Base-by-base conservation (phyloP, 2,113 vertebrate species). In the Syngnathus scovelli region DNA sequence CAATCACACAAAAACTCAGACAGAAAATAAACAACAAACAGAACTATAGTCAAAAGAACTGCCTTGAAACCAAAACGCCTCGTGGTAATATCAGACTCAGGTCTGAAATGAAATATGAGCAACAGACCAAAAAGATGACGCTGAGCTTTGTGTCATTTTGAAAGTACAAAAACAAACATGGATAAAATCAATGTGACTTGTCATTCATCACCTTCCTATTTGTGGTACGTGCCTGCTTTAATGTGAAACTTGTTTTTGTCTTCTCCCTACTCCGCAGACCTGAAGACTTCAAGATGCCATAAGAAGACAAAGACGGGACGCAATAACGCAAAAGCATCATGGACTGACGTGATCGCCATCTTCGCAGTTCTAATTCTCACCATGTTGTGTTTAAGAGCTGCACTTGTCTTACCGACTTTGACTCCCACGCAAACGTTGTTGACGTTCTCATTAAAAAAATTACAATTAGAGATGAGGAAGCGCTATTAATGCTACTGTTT, bases 231-330 rank as follows among this genome's bases (percentile, higher is more conserved):
- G 3, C 15, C 27, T 69, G 54, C 64, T 48, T 46, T 73, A 69
- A 82, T 80, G 62, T 19, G 12, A 61, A 48, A 48, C 73, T 8
- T 13, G 6, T 51, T 1, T 21, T 48, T 72, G 64, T 79, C 38
- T 68, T 77, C 21, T 80, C 59, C 68, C 86, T 71, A 75, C 61
- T 84, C 41, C 60, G 36, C 87, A 92, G 92, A 79, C 90, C 90
- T 60, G 77, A 90, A 68, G 86, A 91, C 80, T 92, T 85, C 83
- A 89, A 79, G 79, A 88, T 91, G 86, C 87, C 91, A 80, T 92
- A 85, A 91, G 6, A 27, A 21, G 11, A 6, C 55, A 36, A 56
- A 27, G 21, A 23, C 5, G 19, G 19, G 59, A 18, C 21, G 59
- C 59, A 21, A 41, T 6, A 19, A 62, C 64, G 5, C 19, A 33